Base-by-base conservation (phyloP, 2,113 vertebrate species). In the Pteropus alecto region DNA sequence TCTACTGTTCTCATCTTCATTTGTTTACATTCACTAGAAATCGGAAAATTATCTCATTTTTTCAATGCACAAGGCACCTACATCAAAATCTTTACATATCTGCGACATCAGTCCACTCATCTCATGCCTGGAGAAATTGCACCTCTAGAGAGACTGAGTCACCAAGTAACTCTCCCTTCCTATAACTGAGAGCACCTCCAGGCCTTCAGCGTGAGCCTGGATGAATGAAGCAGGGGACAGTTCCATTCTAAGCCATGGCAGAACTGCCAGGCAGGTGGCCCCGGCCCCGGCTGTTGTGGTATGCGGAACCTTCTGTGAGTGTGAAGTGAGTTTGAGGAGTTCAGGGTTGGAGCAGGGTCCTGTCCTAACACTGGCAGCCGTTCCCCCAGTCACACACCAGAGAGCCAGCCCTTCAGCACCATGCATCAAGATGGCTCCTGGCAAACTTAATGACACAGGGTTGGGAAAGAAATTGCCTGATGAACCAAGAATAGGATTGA, bases 11-110 rank as follows among this genome's bases (percentile, higher is more conserved):
- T 30, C 30, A 6, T 65, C 76, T 54, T 38, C 61, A 33, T 35
- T 56, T 78, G n/a, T 38, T 78, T 51, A 88, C 5, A 22, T 76
- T 73, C 67, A 41, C 10, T 77, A 86, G 68, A 89, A 93, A 78
- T 65, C 63, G 65, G 38, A 74, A 96, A 90, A 74, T 24, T 0
- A 26, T 48, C 73, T 74, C 35, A 67, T n/a, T 26, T 43, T 79
- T 43, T 87, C 63, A 83, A 54, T 0, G 2, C 79, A 61, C 28
- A 18, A 41, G 54, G 12, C 41, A 63, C 9, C 54, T 41, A 61
- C 0, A 7, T 68, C 51, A 65, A 81, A 88, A 41, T 41, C 54
- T 71, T 67, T 8, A 33, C 5, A 12, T 4, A 21, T 41, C 41
- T 84, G 56, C 0, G 1, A 58, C 24, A 21, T 71, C 51, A 35